phyloP scores from a whole-genome alignment of 2,797 vertebrate species.

The Nannoperca obscura region DNA sequence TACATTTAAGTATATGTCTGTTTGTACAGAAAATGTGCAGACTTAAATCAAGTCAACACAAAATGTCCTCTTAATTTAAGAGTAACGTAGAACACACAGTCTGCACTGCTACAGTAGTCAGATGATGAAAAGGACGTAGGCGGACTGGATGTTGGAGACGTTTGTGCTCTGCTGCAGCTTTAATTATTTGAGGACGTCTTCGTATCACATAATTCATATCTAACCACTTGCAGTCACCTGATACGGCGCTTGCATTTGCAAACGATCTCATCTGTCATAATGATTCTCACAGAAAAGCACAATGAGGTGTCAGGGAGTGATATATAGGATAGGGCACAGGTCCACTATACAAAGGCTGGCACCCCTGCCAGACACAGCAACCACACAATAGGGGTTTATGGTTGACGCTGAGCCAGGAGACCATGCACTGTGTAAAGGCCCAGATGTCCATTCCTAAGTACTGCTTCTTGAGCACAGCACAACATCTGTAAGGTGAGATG shows the following conservation, averaged over 20 bases:
- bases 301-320: constrained; percentile 64
- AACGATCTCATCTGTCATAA: constrained; percentile 69
- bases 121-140: constrained; percentile 22
- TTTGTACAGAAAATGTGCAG: constrained; percentile 8
- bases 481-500: constrained; percentile 38
- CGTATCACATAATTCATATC: constrained; percentile 55
- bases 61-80: background rate
- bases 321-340: constrained; percentile 58
- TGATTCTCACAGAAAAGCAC: constrained; percentile 64
- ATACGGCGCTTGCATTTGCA: constrained; percentile 57
- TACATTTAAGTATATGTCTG: background rate
- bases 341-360: constrained; percentile 40
- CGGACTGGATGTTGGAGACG: constrained; percentile 11
- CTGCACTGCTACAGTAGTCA: background rate
- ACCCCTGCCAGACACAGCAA: constrained; percentile 41
- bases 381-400: constrained; percentile 44
- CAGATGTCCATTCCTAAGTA: constrained; percentile 38
- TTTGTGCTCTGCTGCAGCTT: constrained; percentile 36
- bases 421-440: constrained; percentile 9
- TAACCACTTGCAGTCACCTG: constrained; percentile 57
- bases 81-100: background rate
- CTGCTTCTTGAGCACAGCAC: constrained; percentile 19
- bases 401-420: constrained; percentile 21
- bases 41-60: background rate
- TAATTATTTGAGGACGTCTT: constrained; percentile 52